phyloP scores from a whole-genome alignment of 2,797 vertebrate genomes.

The Falco peregrinus region DNA sequence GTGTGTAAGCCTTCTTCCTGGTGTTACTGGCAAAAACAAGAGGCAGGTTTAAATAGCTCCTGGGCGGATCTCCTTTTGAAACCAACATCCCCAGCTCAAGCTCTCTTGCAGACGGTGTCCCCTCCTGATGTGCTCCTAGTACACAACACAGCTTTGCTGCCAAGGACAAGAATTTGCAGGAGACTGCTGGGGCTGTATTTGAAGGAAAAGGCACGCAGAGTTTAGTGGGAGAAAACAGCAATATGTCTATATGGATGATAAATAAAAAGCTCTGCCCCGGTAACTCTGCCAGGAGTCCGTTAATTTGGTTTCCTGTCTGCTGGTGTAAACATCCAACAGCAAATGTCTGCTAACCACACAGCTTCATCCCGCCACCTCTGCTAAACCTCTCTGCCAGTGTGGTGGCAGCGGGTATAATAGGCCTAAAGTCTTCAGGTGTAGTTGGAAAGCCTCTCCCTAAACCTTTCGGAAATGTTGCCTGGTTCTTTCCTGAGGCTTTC shows the following conservation, averaged over 20 bases:
- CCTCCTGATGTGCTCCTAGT: not conserved
- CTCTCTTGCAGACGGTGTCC: not conserved
- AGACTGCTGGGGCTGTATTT: not conserved
- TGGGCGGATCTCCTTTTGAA: not conserved
- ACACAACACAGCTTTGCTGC: not conserved
- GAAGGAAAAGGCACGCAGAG: not conserved
- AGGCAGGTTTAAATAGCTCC: constrained; percentile 17
- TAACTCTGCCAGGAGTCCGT: not conserved
- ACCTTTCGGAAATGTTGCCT: not conserved
- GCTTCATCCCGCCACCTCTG: not conserved
- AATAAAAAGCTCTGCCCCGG: not conserved
- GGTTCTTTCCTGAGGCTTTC: not conserved
- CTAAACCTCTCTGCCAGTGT: not conserved
- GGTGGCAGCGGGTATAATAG: not conserved
- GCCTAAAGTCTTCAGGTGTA: not conserved
- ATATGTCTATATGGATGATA: rapidly evolving
- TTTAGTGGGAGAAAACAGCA: not conserved
- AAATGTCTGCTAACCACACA: not conserved
- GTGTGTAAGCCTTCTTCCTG: not conserved
- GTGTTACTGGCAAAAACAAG: constrained; percentile 25
- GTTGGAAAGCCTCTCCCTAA: not conserved
- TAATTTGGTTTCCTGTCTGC: constrained; percentile 23
- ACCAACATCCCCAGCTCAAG: not conserved
- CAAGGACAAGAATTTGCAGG: not conserved
- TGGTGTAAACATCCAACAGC: not conserved